These are phyloP conservation scores for Suricata suricatta DNA, from an alignment of 2,113 vertebrate genomes.

Conservation along the genomic window DNA sequence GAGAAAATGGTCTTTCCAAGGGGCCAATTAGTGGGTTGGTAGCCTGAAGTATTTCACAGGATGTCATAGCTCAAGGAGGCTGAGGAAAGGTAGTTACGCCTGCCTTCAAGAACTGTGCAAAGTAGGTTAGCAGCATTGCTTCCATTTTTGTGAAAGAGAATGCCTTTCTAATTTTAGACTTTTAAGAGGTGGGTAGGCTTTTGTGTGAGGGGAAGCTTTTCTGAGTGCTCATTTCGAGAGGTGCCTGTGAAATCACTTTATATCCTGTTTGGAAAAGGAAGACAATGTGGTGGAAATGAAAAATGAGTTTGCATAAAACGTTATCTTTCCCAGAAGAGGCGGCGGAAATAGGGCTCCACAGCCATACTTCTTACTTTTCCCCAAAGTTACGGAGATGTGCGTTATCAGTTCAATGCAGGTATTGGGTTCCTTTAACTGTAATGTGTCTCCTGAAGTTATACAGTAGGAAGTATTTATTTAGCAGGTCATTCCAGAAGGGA, in stretches of 20 bases:
- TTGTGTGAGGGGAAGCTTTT: slow-evolving; percentile 74
- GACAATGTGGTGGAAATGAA: slow-evolving; percentile 86
- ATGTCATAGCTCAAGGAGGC: slow-evolving; percentile 45
- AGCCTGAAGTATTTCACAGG: slow-evolving; percentile 55
- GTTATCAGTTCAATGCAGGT: slow-evolving; percentile 87
- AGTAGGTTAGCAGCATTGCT: slow-evolving; percentile 66
- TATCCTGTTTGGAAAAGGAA: slow-evolving; percentile 84
- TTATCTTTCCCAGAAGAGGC: slow-evolving; percentile 83
- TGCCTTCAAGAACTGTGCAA: slow-evolving; percentile 67
- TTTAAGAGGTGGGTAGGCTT: slow-evolving; percentile 72
- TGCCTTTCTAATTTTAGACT: slow-evolving; percentile 78
- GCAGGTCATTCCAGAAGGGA: slow-evolving; percentile 46
- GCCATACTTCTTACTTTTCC: slow-evolving; percentile 81
- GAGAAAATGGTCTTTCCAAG: slow-evolving; percentile 68
- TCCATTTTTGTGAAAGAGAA: slow-evolving; percentile 67
- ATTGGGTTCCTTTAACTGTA: slow-evolving; percentile 79
- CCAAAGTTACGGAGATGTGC: slow-evolving; percentile 83
- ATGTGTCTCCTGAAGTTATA: slow-evolving; percentile 74
- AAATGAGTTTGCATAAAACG: slow-evolving; percentile 84
- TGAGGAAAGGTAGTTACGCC: not conserved
- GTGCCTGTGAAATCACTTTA: slow-evolving; percentile 81
- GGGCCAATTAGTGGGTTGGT: slow-evolving; percentile 62
- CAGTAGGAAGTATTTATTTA: slow-evolving; percentile 68
- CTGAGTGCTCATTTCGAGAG: slow-evolving; percentile 79
- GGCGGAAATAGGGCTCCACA: slow-evolving; percentile 83